A percentile compares a stretch with the other conserved stretches of the same genome.
Conservation (phyloP, 2,797 vertebrate genomes). For the Dendrocincla fuliginosa region DNA sequence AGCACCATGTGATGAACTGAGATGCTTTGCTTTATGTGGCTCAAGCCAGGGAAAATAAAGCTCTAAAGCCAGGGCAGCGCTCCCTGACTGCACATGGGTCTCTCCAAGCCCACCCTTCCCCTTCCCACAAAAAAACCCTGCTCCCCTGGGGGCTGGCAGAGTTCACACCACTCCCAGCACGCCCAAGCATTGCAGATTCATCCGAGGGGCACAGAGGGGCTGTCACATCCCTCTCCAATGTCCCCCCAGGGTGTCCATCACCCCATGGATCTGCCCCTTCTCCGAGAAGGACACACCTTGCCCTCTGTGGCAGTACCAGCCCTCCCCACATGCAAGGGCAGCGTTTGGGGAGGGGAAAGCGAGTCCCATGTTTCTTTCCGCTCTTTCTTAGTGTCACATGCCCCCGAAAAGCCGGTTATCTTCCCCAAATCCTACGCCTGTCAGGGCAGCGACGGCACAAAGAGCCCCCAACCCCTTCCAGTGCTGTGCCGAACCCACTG, state of each 20-base stretch:
- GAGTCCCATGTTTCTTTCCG: fast-evolving
- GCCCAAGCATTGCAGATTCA: fast-evolving
- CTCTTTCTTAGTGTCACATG: background rate
- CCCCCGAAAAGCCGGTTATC: background rate
- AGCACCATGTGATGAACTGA: fast-evolving
- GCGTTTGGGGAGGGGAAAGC: background rate
- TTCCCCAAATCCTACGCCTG: background rate
- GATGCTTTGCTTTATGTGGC: background rate
- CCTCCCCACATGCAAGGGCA: fast-evolving
- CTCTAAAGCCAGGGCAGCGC: background rate
- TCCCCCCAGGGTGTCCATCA: fast-evolving
- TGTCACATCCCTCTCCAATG: fast-evolving
- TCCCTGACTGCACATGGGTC: background rate
- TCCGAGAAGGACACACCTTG: background rate
- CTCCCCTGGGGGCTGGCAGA: fast-evolving
- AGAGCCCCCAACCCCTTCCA: background rate
- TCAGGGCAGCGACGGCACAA: background rate
- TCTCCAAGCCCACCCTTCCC: background rate
- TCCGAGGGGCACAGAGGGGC: fast-evolving
- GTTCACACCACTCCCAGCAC: fast-evolving
- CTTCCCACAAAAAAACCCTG: fast-evolving
- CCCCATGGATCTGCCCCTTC: background rate
- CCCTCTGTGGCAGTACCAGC: background rate
- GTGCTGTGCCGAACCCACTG: background rate
- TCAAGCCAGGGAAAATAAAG: background rate